Conservation (phyloP, 2,113 vertebrate genomes). For the Dendropsophus ebraccatus region DNA sequence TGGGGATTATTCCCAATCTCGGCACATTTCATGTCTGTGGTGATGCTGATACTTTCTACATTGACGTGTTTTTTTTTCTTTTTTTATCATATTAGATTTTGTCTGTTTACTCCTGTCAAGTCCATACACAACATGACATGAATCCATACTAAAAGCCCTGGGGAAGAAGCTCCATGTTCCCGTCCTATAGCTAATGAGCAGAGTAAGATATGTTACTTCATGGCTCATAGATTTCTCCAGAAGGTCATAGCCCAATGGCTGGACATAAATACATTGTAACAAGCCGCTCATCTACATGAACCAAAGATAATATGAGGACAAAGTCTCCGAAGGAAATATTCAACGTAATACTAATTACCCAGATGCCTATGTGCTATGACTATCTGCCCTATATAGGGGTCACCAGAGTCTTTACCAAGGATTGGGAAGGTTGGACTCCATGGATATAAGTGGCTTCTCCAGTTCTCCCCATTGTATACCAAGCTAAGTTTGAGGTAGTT, state of each 20-base stretch:
- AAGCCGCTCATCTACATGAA: not conserved
- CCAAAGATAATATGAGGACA: not conserved
- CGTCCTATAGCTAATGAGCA: conserved; percentile 46
- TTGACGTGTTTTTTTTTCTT: not conserved
- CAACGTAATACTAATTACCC: not conserved
- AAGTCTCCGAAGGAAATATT: not conserved
- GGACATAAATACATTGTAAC: conserved; percentile 22
- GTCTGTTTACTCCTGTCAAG: conserved; percentile 33
- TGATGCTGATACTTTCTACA: not conserved
- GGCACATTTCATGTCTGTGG: not conserved
- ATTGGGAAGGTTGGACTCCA: no score
- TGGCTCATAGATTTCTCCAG: conserved; percentile 7
- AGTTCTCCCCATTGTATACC: no score
- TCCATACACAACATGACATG: not conserved
- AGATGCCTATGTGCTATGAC: no score
- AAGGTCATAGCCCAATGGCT: not conserved
- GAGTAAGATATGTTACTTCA: conserved; percentile 18
- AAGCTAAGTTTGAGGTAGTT: no score
- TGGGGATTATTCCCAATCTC: not conserved
- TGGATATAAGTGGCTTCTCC: no score
- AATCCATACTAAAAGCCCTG: conserved; percentile 21
- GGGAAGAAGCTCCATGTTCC: conserved; percentile 16
- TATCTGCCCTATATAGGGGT: no score
- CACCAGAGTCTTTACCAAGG: no score
- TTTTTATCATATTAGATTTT: conserved; percentile 4